Conservation (phyloP, 2,797 vertebrate genomes). For the Chaetophractus vellerosus region DNA sequence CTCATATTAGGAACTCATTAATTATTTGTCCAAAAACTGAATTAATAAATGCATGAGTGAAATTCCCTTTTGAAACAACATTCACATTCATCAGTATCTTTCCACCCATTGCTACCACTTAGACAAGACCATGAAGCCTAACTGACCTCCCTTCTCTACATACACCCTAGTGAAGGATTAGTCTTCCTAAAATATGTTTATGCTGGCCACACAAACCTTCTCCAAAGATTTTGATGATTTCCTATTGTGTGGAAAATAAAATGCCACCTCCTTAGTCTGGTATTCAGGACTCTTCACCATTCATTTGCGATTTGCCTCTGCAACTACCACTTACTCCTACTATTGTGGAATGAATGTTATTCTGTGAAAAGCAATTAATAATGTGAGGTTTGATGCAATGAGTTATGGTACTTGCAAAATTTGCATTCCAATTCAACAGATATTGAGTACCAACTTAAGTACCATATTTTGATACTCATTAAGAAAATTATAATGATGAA, state of each 20-base stretch:
- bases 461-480: constrained; percentile 58
- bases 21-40: neutral
- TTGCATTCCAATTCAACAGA: constrained; percentile 55
- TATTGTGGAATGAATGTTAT: neutral
- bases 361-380: constrained; percentile 57
- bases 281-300: neutral
- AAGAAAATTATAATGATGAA: constrained; percentile 47
- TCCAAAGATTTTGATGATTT: neutral
- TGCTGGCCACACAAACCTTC: neutral
- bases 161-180: neutral
- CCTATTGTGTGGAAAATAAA: constrained; percentile 31
- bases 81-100: neutral
- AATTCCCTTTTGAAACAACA: constrained; percentile 18
- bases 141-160: neutral
- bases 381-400: neutral
- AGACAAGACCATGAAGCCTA: constrained; percentile 26
- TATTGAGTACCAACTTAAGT: constrained; percentile 38
- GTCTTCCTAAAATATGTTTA: neutral
- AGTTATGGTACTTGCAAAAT: constrained; percentile 29
- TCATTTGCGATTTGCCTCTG: neutral
- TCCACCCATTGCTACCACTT: neutral
- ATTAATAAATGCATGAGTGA: neutral
- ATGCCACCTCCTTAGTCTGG: neutral
- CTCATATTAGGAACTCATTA: neutral
- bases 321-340: neutral